These are phyloP conservation scores for Pachyrhynchus sulphureomaculatus DNA, from an alignment of 1,140 invertebrate genomes.

Conservation along the genomic window DNA sequence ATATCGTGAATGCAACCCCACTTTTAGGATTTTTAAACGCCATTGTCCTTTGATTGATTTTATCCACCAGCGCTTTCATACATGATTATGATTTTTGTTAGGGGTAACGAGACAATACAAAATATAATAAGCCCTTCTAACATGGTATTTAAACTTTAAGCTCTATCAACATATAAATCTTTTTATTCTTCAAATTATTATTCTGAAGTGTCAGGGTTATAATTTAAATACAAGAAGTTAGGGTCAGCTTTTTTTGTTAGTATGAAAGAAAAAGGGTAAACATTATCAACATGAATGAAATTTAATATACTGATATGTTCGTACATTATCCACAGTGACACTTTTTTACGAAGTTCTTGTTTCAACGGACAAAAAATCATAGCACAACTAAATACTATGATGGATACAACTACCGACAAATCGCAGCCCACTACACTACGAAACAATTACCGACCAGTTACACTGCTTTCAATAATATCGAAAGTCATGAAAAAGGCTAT, in stretches of 20 bases:
- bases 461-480: too few species aligned
- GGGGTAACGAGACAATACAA: conserved; percentile 8
- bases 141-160: conserved; percentile 23
- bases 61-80: background rate
- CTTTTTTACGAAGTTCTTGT: too few species aligned
- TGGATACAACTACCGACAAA: too few species aligned
- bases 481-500: too few species aligned
- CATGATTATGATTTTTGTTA: conserved; percentile 15
- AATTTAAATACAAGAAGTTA: conserved; percentile 10
- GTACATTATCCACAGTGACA: background rate
- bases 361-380: too few species aligned
- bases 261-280: too few species aligned
- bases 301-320: too few species aligned
- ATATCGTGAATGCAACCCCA: background rate
- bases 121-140: conserved; percentile 19
- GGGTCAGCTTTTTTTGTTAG: conserved; percentile 14
- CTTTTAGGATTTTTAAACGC: background rate
- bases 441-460: too few species aligned
- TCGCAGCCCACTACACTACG: too few species aligned
- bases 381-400: too few species aligned
- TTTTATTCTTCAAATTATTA: conserved; percentile 5
- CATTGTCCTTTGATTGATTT: conserved; percentile 17
- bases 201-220: conserved; percentile 8
- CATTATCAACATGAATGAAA: too few species aligned
- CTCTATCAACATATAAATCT: conserved; percentile 26